Base-by-base conservation (phyloP, 2,888 invertebrate genomes). In the Drosophila mulleri region DNA sequence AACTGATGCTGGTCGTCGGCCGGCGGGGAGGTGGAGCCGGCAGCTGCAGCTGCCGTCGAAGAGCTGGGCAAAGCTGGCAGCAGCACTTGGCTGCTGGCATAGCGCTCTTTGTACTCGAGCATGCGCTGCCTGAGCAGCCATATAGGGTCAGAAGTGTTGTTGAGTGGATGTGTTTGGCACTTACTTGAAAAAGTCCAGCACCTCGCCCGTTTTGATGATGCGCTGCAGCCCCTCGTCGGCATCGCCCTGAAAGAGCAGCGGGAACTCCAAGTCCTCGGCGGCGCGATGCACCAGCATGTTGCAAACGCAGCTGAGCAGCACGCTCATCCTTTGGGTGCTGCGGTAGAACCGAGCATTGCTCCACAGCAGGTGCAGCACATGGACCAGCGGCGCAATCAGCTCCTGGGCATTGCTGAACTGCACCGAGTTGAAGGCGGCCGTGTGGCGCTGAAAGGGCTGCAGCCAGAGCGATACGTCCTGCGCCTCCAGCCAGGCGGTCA, bases 311-410 rank as follows among this genome's bases (percentile, higher is more conserved):
- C 95, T 95, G 18, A 98, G 93, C 6, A 98, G 93, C 3, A 96
- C 96, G 90, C 96, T 94, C 85, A 96, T 95, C 67, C 95, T 92
- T 48, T 94, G 94, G 1, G 94, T 94, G 57, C 93, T 94, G 89
- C 96, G 95, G 91, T 96, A 98, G 91, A 96, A 96, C 84, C 94
- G 94, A 0, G 97, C 98, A 91, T 96, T 96, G 3, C 96, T 95
- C 98, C 98, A 98, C 50, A 98, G 93, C 35, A 98, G 93, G 61
- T 97, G 97, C n/a, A 98, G 94, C 64, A 96, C 95, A 89, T 98
- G 98, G 82, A 98, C 94, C 93, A 98, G 93, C 0, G 96, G 96
- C 53, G 95, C 94, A 14, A 97, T 94, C 39, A 94, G 91, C 8
- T 91, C 81, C 72, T 94, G 94, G 0, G 95, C 92, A 73, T 96